Conservation (phyloP, 2,888 invertebrate species). For the Andricus quercusramuli region DNA sequence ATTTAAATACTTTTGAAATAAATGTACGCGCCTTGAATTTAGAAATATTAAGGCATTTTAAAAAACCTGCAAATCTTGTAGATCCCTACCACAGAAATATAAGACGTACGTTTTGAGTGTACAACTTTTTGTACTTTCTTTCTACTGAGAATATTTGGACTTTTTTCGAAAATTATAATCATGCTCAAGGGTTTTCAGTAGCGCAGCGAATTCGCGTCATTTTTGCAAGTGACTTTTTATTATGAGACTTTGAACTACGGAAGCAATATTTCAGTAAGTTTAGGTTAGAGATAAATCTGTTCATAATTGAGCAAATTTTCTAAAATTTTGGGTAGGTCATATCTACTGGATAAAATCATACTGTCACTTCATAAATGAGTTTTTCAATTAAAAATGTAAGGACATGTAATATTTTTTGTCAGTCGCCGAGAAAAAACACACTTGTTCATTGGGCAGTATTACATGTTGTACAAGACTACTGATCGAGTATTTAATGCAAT, state of each 20-base stretch:
- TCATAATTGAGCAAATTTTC: constrained; percentile 11
- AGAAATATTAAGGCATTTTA: background rate
- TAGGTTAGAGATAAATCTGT: background rate
- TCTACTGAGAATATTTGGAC: background rate
- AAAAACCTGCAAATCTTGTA: background rate
- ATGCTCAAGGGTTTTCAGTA: background rate
- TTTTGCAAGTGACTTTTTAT: background rate
- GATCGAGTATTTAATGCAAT: constrained; percentile 70
- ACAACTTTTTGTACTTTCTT: constrained; percentile 2
- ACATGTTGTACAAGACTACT: constrained; percentile 70
- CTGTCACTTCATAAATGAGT: background rate
- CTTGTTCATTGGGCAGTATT: constrained; percentile 65
- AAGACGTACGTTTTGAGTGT: background rate
- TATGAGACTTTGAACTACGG: background rate
- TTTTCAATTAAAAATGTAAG: background rate
- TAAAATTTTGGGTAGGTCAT: background rate
- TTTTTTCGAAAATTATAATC: background rate
- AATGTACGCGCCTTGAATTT: background rate
- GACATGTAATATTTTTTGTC: background rate
- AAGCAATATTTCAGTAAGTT: background rate
- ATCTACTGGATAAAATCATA: background rate
- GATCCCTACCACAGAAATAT: background rate
- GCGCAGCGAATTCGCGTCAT: background rate
- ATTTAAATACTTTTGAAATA: background rate
- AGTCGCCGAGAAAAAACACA: background rate